Conservation (phyloP, 2,797 vertebrate genomes). For the Phoeniculus purpureus region DNA sequence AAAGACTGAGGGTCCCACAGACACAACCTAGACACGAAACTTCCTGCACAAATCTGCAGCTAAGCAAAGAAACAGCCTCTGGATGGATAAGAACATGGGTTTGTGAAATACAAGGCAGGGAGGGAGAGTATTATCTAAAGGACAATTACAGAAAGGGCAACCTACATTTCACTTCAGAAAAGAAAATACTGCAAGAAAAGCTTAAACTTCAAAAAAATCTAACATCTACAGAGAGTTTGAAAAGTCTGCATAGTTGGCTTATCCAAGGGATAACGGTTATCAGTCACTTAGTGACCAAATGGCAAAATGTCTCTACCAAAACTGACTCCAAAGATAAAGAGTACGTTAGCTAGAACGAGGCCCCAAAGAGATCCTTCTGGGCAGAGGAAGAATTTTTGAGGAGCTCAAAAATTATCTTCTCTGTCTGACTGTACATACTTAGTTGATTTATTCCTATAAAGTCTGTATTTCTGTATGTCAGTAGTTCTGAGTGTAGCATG, state of each 20-base stretch:
- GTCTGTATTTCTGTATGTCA: too few relatives aligned
- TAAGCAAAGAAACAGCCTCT: not conserved
- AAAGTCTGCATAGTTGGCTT: constrained; percentile 14
- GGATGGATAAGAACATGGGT: not conserved
- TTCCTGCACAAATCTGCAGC: not conserved
- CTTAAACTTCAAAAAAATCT: not conserved
- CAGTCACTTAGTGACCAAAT: not conserved
- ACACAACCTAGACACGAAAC: not conserved
- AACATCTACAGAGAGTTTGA: not conserved
- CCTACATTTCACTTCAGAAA: not conserved
- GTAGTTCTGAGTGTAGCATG: not conserved
- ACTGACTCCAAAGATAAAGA: constrained; percentile 16
- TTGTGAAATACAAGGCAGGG: not conserved
- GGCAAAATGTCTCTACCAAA: not conserved
- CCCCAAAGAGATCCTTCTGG: not conserved
- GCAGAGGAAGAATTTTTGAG: not conserved
- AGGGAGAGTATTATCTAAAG: constrained; percentile 8
- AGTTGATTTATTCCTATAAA: not conserved
- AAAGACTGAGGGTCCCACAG: not conserved
- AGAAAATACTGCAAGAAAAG: not conserved
- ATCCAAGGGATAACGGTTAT: constrained; percentile 30
- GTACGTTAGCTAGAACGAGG: not conserved
- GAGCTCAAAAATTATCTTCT: not conserved
- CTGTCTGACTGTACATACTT: not conserved
- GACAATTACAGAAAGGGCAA: constrained; percentile 5